Base-by-base conservation (phyloP, 2,888 invertebrate genomes). In the Antheraea yamamai region DNA sequence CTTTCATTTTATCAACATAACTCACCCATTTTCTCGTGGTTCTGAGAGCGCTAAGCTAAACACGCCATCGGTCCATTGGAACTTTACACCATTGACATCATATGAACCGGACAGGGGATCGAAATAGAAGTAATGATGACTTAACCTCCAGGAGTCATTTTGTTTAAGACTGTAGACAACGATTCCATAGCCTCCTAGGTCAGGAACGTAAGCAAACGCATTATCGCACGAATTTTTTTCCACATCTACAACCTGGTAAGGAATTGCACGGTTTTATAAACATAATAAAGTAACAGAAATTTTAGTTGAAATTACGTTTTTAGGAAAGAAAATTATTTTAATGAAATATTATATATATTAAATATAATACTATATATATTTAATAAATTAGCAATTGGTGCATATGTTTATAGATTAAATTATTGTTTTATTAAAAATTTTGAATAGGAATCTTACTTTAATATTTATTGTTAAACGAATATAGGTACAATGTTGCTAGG, bases 11-110 rank as follows among this genome's bases (percentile, higher is more conserved):
- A 58, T 55, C 18, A 18, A 18, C 2, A 58, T n/a, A 58, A 82
- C 91, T 89, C 80, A 95, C 95, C 96, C 96, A 81, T 96, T 95
- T 10, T 92, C 90, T 78, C 95, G 94, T 0, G 94, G 93, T 55
- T 95, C 95, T 0, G 96, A 96, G 26, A 97, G 90, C 2, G 97
- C 97, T 79, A 98, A 85, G 23, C 96, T 97, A 82, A 98, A 97
- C 0, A 98, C 95, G 1, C 98, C 98, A 87, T 98, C 98, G 0
- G 97, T 97, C 98, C 97, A 98, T 87, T 98, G 98, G 96, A 98
- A 98, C 86, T 97, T 96, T 35, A 97, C 95, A 8, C 97, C 97
- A 70, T 96, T 97, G 20, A 98, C 96, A 81, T 96, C 97, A 88
- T 97, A 97, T 80, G 97, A 96, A 4, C 98, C 97, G 83, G 96